A percentile compares a stretch with the other conserved stretches of the same genome.
Evolutionary conservation across 2,113 vertebrate genomes (phyloP).

Genomic region (Anguilla rostrata): DNA sequence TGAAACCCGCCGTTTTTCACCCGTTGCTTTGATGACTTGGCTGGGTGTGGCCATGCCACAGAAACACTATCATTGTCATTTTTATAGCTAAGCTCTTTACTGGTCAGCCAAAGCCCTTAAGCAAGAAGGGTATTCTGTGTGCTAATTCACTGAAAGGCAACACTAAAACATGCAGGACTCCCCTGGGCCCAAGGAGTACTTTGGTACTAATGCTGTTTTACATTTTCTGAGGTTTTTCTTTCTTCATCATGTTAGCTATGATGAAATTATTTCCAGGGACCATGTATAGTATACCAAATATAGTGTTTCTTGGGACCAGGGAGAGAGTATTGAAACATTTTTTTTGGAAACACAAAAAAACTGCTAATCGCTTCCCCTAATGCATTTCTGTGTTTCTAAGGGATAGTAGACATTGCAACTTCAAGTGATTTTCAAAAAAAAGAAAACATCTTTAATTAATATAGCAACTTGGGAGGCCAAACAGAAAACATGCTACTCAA

Average conservation of each 20-base stretch:
- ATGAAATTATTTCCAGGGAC: not conserved
- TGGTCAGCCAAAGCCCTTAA: not conserved
- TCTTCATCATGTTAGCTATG: not conserved
- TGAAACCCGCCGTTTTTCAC: too few species aligned
- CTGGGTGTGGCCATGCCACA: too few species aligned
- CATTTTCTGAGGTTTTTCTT: not conserved
- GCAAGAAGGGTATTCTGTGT: not conserved
- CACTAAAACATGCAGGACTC: not conserved
- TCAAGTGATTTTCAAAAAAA: not conserved
- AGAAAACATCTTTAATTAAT: not conserved
- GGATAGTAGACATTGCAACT: not conserved
- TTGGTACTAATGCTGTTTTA: too few species aligned
- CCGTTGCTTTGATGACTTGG: too few species aligned
- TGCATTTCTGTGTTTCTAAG: not conserved
- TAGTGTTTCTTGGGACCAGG: not conserved
- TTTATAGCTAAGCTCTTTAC: too few species aligned
- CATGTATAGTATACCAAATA: not conserved
- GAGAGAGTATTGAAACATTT: not conserved
- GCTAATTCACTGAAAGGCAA: not conserved
- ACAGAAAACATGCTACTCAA: not conserved
- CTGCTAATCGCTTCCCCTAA: not conserved
- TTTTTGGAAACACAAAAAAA: not conserved
- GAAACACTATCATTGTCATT: too few species aligned
- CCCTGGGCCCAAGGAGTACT: not conserved
- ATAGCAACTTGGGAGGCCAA: not conserved